Conservation (phyloP, 1,140 invertebrate genomes). For the Papilio glaucus region DNA sequence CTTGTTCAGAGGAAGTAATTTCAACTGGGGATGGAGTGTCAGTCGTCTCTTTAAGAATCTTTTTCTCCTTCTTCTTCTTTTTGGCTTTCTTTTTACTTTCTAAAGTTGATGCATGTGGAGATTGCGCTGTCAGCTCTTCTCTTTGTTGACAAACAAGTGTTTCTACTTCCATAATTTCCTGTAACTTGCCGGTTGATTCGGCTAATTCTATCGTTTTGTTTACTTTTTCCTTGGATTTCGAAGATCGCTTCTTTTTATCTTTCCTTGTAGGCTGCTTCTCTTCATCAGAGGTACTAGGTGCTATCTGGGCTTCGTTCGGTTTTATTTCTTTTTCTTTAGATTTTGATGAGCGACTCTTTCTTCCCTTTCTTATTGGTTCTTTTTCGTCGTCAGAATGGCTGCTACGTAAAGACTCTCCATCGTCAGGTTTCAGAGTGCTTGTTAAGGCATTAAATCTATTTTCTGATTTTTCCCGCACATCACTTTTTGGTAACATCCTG, state of each 20-base stretch:
- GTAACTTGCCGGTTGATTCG: constrained; percentile 38
- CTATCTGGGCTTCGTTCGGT: constrained; percentile 41
- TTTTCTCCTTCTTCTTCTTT: constrained; percentile 73
- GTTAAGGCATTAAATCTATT: constrained; percentile 71
- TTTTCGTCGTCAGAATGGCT: constrained; percentile 55
- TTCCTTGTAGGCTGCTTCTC: constrained; percentile 61
- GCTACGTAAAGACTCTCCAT: constrained; percentile 47
- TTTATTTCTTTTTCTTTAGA: constrained; percentile 67
- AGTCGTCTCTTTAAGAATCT: constrained; percentile 39
- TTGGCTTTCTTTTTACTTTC: constrained; percentile 65
- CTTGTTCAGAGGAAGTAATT: constrained; percentile 50
- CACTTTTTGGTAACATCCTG: constrained; percentile 43
- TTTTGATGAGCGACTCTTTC: constrained; percentile 61
- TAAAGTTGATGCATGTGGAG: constrained; percentile 39
- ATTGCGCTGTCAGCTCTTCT: constrained; percentile 40
- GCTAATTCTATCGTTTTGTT: constrained; percentile 42
- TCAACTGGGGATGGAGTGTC: constrained; percentile 46
- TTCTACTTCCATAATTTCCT: constrained; percentile 42
- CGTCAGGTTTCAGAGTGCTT: constrained; percentile 55
- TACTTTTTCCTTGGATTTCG: constrained; percentile 61
- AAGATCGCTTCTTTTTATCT: constrained; percentile 66
- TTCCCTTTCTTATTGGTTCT: constrained; percentile 48
- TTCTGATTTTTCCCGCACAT: constrained; percentile 64
- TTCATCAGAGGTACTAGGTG: constrained; percentile 54
- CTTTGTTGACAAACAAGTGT: constrained; percentile 42